These are phyloP conservation scores for Oppia nitens DNA, from an alignment of 1,140 invertebrate genomes.

Conservation along the genomic window DNA sequence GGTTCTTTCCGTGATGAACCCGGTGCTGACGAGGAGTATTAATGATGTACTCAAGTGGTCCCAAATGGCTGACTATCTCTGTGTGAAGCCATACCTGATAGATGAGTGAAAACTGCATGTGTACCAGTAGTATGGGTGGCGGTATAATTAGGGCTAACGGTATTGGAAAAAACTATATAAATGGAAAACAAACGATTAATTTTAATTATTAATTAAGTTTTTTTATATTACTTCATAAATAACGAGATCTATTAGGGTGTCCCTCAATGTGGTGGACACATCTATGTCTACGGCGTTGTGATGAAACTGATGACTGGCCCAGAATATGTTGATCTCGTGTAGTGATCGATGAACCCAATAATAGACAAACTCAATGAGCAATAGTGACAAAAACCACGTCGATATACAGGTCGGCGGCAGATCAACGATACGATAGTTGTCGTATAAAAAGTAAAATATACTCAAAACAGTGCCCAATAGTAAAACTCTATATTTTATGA, in stretches of 20 bases:
- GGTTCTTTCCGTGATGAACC: constrained; percentile 64
- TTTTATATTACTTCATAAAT: constrained; percentile 48
- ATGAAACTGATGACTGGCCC: constrained; percentile 88
- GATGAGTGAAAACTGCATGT: constrained; percentile 67
- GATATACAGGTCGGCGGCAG: constrained; percentile 53
- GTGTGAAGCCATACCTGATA: constrained; percentile 89
- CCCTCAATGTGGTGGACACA: constrained; percentile 50
- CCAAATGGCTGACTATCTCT: constrained; percentile 51
- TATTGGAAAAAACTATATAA: constrained; percentile 61
- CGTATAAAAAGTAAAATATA: constrained; percentile 53
- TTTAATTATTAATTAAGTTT: neutral
- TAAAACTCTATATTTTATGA: constrained; percentile 35
- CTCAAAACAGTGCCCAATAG: constrained; percentile 51
- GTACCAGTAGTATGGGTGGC: constrained; percentile 61
- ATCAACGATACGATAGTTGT: constrained; percentile 46
- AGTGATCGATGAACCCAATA: constrained; percentile 72
- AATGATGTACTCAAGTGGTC: constrained; percentile 62
- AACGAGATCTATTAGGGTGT: constrained; percentile 62
- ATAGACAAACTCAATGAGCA: constrained; percentile 69
- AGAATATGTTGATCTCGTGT: constrained; percentile 55
- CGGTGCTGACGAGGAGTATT: constrained; percentile 77
- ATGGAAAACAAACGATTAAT: neutral
- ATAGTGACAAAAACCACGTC: constrained; percentile 57
- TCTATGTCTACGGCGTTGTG: constrained; percentile 92
- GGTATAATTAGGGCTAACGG: constrained; percentile 64